Base-by-base conservation (phyloP, 2,113 vertebrate species). In the Myrmecobius fasciatus region DNA sequence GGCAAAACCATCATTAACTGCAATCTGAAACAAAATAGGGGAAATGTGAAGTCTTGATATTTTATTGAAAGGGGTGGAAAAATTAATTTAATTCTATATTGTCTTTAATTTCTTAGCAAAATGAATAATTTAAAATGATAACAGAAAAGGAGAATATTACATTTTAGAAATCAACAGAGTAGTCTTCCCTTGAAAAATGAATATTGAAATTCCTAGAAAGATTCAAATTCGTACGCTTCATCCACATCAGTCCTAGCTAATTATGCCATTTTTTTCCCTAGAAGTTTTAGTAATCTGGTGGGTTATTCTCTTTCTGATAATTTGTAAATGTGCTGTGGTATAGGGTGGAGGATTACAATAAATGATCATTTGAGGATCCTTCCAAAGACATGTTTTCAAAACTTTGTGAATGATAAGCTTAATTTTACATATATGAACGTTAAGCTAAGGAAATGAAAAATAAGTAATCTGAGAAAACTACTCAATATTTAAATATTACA, bases 21-120 rank as follows among this genome's bases (percentile, higher is more conserved):
- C 60, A n/a, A n/a, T n/a, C 12, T 20, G 36, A 75, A 75, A n/a
- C 60, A n/a, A 75, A 75, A 75, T 75, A 67, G 36, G 60, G 4
- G 17, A 7, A 75, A 75, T 31, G 10, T 60, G 56, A 75, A 17
- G 14, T 75, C 36, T n/a, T 75, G 60, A n/a, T n/a, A 75, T 75
- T 75, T 75, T 75, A n/a, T 36, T 67, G 2, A 31, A n/a, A 1
- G 1, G 36, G 31, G 5, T 7, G 4, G 31, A 67, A 67, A 67
- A 75, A 5, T 17, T n/a, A 75, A 75, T 75, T 75, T 75, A 75
- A 75, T 75, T 17, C 36, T 75, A 4, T 75, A 75, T 75, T n/a
- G 36, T n/a, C 60, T 75, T 75, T 75, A 75, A 91, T 91, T 94
- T 92, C 8, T 43, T 90, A 51, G 28, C 88, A 94, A 89, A 92